Evolutionary conservation across 2,797 vertebrate species (phyloP).

Genomic region (Poeciliopsis paucimaculata): DNA sequence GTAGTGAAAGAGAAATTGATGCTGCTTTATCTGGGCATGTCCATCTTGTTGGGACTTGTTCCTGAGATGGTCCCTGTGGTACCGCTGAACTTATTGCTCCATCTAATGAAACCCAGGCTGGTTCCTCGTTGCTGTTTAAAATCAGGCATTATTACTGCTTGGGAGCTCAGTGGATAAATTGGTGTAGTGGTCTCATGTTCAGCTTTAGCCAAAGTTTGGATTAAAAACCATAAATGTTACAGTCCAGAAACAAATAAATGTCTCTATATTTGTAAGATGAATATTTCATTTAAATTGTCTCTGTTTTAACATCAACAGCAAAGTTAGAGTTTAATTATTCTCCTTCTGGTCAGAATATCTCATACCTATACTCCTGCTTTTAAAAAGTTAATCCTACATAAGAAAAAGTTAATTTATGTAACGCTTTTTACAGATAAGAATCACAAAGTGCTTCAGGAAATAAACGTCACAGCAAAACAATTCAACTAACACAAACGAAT

Average conservation of each 20-base stretch:
- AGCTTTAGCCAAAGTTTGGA: neutral
- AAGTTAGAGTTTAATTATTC: neutral
- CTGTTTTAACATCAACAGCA: neutral
- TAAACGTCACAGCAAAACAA: neutral
- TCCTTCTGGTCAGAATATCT: neutral
- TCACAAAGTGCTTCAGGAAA: neutral
- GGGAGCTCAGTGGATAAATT: neutral
- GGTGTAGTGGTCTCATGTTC: neutral
- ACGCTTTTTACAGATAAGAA: neutral
- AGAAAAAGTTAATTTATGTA: neutral
- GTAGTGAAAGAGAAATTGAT: neutral
- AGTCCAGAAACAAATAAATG: neutral
- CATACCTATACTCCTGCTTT: neutral
- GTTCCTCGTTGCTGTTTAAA: neutral
- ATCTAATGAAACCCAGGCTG: neutral
- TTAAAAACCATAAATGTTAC: neutral
- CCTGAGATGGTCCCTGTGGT: neutral
- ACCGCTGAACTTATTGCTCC: neutral
- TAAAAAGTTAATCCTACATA: neutral
- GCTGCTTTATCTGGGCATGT: neutral
- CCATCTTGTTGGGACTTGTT: neutral
- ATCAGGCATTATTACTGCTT: neutral
- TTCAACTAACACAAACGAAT: neutral
- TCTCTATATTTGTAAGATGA: neutral
- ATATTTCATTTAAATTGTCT: neutral